Evolutionary conservation across 2,113 vertebrate genomes (phyloP).

Genomic region (Planiliza haematocheilus): DNA sequence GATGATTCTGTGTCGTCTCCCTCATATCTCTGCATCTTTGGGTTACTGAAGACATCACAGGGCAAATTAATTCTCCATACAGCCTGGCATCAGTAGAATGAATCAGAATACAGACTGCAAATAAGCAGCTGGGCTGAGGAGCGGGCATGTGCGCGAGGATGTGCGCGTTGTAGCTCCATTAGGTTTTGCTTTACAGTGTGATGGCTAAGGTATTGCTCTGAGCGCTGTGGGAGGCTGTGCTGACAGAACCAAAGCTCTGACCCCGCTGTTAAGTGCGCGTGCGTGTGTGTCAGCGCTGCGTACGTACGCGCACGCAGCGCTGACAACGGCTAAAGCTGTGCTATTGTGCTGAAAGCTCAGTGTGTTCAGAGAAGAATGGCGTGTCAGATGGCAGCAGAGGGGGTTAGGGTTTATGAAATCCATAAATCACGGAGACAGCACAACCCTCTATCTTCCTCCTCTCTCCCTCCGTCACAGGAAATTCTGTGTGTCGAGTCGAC

Average conservation of each 20-base stretch:
- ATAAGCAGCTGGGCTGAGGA: constrained; percentile 21
- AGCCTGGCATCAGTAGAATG: constrained; percentile 47
- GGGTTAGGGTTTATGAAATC: constrained; percentile 82
- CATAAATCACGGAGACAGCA: constrained; percentile 82
- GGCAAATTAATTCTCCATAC: constrained; percentile 37
- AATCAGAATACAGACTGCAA: constrained; percentile 51
- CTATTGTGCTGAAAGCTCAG: constrained; percentile 65
- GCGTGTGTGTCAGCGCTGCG: constrained; percentile 19
- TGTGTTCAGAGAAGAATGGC: constrained; percentile 70
- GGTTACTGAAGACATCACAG: constrained; percentile 41
- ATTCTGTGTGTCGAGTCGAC: constrained; percentile 71
- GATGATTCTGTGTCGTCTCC: constrained; percentile 22
- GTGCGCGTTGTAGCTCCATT: constrained; percentile 47
- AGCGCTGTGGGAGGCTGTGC: constrained; percentile 61
- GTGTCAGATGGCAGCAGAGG: constrained; percentile 71
- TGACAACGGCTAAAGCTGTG: constrained; percentile 64
- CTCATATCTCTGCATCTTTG: constrained; percentile 43
- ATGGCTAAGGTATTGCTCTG: constrained; percentile 69
- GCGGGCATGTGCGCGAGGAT: constrained; percentile 24
- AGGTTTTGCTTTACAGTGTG: constrained; percentile 58
- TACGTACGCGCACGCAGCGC: constrained; percentile 24
- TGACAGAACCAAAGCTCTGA: constrained; percentile 68
- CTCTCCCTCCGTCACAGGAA: constrained; percentile 67
- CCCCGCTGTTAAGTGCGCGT: constrained; percentile 48
- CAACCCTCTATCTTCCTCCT: constrained; percentile 64